phyloP scores from a whole-genome alignment of 2,888 invertebrate genomes.

The Creontiades dilutus region DNA sequence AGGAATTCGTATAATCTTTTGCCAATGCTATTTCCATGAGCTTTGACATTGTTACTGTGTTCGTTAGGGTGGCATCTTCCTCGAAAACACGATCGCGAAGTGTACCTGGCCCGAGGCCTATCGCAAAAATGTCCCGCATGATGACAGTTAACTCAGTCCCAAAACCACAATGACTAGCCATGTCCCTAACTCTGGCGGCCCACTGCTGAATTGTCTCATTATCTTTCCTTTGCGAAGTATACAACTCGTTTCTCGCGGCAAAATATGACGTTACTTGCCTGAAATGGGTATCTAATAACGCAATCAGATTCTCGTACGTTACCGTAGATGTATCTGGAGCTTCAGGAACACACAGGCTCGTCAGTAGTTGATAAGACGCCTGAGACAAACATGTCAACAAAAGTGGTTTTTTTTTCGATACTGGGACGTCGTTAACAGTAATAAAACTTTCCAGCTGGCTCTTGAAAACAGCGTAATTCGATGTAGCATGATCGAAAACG shows the following conservation, averaged over 20 bases:
- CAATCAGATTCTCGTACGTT: not conserved
- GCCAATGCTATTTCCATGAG: not conserved
- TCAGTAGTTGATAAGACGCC: not conserved
- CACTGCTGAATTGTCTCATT: conserved; percentile 16
- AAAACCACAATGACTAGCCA: conserved; percentile 8
- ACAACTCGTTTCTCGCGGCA: not conserved
- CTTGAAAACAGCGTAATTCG: not conserved
- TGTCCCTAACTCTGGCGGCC: not conserved
- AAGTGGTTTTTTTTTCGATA: not conserved
- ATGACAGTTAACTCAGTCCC: not conserved
- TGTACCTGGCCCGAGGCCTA: conserved; percentile 2
- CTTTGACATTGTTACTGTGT: not conserved
- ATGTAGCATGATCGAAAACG: not conserved
- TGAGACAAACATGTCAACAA: not conserved
- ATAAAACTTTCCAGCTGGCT: not conserved
- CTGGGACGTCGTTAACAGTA: not conserved
- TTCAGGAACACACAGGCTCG: not conserved
- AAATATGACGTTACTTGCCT: not conserved
- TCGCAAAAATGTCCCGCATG: not conserved
- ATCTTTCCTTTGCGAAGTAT: not conserved
- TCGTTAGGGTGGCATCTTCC: conserved; percentile 18
- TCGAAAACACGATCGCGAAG: conserved; percentile 6
- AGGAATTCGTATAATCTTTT: not conserved
- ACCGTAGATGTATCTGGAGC: not conserved
- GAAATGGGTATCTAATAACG: not conserved